phyloP scores from a whole-genome alignment of 2,113 vertebrate genomes.

The Collichthys lucidus region DNA sequence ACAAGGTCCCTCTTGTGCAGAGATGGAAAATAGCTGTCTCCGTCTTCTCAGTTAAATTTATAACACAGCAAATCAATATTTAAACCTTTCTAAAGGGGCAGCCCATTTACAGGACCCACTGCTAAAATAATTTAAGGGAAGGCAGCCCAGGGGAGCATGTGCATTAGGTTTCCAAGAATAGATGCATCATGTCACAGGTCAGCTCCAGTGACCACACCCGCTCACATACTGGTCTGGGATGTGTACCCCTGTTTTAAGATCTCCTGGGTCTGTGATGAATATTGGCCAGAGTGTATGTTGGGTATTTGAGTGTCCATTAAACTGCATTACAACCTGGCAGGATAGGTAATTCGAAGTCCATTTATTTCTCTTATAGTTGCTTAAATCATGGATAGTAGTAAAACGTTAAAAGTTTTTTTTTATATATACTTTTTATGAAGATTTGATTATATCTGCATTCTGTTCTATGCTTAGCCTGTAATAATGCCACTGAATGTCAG shows the following conservation, averaged over 20 bases:
- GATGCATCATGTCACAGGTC: constrained; percentile 52
- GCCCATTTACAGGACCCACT: constrained; percentile 59
- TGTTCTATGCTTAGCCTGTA: background rate
- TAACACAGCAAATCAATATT: constrained; percentile 59
- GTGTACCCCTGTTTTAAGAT: constrained; percentile 8
- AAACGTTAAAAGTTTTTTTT: background rate
- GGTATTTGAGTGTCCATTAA: background rate
- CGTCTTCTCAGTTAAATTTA: constrained; percentile 23
- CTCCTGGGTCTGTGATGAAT: background rate
- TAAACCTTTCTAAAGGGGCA: constrained; percentile 40
- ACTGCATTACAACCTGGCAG: background rate
- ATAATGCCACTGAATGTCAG: background rate
- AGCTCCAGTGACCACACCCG: constrained; percentile 37
- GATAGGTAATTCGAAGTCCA: background rate
- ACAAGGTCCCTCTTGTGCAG: constrained; percentile 3
- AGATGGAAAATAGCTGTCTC: constrained; percentile 28
- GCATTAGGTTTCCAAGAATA: constrained; percentile 72
- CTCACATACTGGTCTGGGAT: constrained; percentile 27
- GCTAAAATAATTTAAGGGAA: constrained; percentile 59
- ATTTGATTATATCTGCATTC: background rate
- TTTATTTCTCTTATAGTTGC: background rate
- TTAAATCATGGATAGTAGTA: background rate
- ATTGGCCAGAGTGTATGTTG: background rate
- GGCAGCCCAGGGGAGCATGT: constrained; percentile 43
- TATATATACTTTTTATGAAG: background rate